Percentiles rank a stretch among this genome's conserved stretches.
These are phyloP conservation scores for Protobothrops mucrosquamatus DNA, from an alignment of 2,113 vertebrate genomes.

Conservation along the genomic window DNA sequence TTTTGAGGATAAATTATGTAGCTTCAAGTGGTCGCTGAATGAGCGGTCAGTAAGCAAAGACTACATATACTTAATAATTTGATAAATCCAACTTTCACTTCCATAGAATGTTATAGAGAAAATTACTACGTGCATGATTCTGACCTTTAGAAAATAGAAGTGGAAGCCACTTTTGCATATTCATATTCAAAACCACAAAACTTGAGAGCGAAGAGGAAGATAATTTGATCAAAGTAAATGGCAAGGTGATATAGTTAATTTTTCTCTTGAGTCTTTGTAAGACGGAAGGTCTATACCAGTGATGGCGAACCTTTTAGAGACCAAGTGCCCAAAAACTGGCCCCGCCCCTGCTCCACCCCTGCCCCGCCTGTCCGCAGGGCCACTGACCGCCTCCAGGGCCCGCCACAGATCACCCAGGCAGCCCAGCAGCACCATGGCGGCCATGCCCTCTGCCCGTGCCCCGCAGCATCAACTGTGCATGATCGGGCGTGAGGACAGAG, in stretches of 20 bases:
- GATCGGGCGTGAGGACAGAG: no score
- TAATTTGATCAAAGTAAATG: not conserved
- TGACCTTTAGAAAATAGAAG: not conserved
- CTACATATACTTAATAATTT: not conserved
- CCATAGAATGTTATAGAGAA: not conserved
- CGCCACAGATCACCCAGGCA: no score
- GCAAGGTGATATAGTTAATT: not conserved
- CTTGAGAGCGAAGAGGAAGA: not conserved
- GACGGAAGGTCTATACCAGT: not conserved
- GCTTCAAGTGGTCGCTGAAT: not conserved
- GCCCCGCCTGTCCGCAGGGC: no score
- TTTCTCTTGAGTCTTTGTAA: not conserved
- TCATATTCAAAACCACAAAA: not conserved
- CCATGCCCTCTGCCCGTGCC: no score
- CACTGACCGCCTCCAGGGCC: no score
- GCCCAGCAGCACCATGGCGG: no score
- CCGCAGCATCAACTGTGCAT: no score
- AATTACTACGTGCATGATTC: not conserved
- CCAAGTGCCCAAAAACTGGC: no score
- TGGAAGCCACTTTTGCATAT: not conserved
- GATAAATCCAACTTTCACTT: not conserved
- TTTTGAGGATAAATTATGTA: not conserved
- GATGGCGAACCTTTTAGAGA: no score
- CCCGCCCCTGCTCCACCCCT: no score
- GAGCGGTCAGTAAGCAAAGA: not conserved